Evolutionary conservation across 2,797 vertebrate genomes (phyloP), one percentile per base, ranked within the genome.

Genomic region (Rousettus madagascariensis): DNA sequence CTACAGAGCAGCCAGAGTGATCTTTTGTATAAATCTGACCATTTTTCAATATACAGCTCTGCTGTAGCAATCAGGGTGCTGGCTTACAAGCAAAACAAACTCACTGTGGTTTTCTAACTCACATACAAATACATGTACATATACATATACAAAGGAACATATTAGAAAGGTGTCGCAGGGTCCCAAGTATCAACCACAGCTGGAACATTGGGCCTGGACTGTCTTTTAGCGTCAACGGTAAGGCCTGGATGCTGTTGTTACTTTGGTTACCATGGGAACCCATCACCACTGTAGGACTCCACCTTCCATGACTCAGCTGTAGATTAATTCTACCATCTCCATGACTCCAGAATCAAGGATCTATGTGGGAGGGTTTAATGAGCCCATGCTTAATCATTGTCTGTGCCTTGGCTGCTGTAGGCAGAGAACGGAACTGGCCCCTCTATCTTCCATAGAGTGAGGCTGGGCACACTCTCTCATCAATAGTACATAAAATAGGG

Each of bases 61-160:
- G 12, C 24, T 20, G 8, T 53, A 66, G n/a, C 28, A 36, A 63
- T 55, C 38, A 74, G 57, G 53, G 53, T 8, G 63, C 75, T 59
- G 89, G 46, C 72, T 75, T 82, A 72, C 28, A 85, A 96, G 72
- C 72, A 92, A 88, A 69, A 80, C 69, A 79, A 90, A n/a, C 30
- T 51, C 33, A 28, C 53, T 79, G 5, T 17, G 41, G 53, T 38
- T 92, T 83, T 72, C 63, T 78, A 68, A 63, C 63, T n/a, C 28
- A 11, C 51, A 72, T 3, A 28, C 30, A 63, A 30, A 85, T 9
- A 61, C 8, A 17, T 1, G 33, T 3, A 46, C 8, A 63, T 36
- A 85, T 9, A 61, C 8, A 17, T 1, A 38, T 3, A 46, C 8
- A 75, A 46, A 86, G 38, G 17, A 63, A 66, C 19, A 3, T 80